Evolutionary conservation across 2,113 vertebrate species (phyloP).

Genomic region (Lampris megalopsis): DNA sequence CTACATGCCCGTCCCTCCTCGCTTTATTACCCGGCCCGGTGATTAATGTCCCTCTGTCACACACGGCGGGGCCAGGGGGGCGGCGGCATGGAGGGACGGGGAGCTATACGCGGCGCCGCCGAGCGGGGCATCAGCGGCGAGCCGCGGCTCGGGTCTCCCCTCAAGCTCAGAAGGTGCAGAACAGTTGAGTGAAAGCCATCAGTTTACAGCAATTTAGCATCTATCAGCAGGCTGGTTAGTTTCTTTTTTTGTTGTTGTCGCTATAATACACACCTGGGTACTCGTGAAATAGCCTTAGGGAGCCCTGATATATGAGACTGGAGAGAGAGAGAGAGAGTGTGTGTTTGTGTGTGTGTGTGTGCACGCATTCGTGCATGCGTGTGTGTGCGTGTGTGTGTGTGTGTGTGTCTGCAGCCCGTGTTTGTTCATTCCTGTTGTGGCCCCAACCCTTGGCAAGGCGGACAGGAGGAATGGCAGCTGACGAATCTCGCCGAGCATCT

Average conservation of each 20-base stretch:
- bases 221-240: constrained; percentile 10
- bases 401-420: neutral
- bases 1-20: constrained; percentile 66
- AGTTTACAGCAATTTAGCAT: constrained; percentile 3
- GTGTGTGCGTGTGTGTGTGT: constrained; percentile 1
- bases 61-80: constrained; percentile 39
- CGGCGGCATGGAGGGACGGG: constrained; percentile 20
- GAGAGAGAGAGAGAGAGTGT: constrained; percentile 29
- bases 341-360: neutral
- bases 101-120: constrained; percentile 35
- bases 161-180: constrained; percentile 28
- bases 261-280: constrained; percentile 33
- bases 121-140: constrained; percentile 23
- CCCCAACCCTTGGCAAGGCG: constrained; percentile 50
- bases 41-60: constrained; percentile 80
- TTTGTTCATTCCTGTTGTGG: constrained; percentile 14
- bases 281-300: constrained; percentile 33
- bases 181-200: neutral
- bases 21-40: constrained; percentile 76
- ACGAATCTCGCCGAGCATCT: constrained; percentile 73
- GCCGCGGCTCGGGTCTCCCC: neutral
- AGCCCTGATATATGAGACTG: constrained; percentile 6
- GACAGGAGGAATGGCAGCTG: constrained; percentile 77
- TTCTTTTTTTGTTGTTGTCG: neutral
- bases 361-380: too few species aligned